Evolutionary conservation across 1,140 invertebrate genomes (phyloP), one percentile per base, ranked within the genome.

Genomic region (Zaprionus vittiger): DNA sequence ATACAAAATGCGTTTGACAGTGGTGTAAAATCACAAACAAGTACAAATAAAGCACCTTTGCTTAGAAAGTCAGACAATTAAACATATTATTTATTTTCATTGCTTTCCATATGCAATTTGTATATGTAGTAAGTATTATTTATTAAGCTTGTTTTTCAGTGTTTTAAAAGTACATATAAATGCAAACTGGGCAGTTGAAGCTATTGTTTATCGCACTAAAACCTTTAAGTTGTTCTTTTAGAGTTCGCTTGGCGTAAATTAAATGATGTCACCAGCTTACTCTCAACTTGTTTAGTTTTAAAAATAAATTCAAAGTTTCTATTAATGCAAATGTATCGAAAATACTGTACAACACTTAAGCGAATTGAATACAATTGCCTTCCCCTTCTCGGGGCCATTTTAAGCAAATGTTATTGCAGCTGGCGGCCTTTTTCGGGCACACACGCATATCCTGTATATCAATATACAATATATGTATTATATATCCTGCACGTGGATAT

Each of bases 401-500:
- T 28, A 56, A 41, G 52, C 54, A 17, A 64, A 44, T 61, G 49
- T 31, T 49, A 26, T 22, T 59, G 17, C 12, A 20, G n/a, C 41
- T 73, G 49, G 14, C 11, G 63, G 17, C 41, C n/a, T 41, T 49
- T 17, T 34, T 12, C 2, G 11, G 37, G 44, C 31, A 31, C 31
- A n/a, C 49, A 14, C 6, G 65, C 65, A 31, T 34, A 34, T 17
- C 2, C n/a, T n/a, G 41, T n/a, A n/a, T 47, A 47, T 47, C 41
- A 47, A 47, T 47, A 47, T 17, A 47, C 38, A 7, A 41, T 41
- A 41, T n/a, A n/a, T 41, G 14, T 41, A 15, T 17, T 2, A 47
- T 47, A 49, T 59, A 59, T 59, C 31, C 47, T 52, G 37, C 56
- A 34, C 55, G 64, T 31, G 64, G 24, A 61, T 74, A 28, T 74